Percentiles rank a stretch among this genome's conserved stretches.
Conservation (phyloP, 2,888 invertebrate species). For the Arge pagana region DNA sequence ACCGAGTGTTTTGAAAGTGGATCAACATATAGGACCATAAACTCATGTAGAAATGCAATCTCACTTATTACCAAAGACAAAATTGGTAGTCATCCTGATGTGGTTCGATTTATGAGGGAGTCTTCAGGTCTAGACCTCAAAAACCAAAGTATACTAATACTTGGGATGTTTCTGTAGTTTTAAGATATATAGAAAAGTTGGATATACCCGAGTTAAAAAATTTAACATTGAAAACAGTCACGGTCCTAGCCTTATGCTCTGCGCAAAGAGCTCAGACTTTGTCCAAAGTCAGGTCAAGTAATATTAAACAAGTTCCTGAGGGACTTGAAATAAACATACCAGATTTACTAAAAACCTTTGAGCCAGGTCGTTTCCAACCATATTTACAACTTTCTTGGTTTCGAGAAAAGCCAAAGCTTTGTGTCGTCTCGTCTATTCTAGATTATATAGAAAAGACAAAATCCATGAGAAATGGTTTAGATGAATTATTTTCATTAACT, state of each 20-base stretch:
- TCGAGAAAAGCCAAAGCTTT: no score
- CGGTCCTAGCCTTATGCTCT: conserved; percentile 35
- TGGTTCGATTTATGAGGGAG: no score
- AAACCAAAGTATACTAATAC: conserved; percentile 31
- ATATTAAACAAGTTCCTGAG: no score
- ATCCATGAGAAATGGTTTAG: conserved; percentile 6
- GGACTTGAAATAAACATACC: no score
- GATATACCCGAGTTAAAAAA: no score
- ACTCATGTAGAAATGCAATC: not conserved
- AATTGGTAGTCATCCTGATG: not conserved
- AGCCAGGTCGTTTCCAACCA: no score
- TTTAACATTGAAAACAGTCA: conserved; percentile 30
- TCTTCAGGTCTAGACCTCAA: no score
- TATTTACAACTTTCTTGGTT: no score
- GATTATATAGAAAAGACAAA: conserved; percentile 26
- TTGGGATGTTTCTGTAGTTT: conserved; percentile 36
- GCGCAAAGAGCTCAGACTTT: no score
- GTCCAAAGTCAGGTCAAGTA: no score
- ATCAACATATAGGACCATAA: not conserved
- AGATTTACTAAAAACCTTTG: no score
- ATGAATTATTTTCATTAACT: conserved; percentile 21
- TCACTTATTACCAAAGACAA: not conserved
- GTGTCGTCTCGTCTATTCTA: not conserved
- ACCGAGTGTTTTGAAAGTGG: not conserved
- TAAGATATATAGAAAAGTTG: no score